phyloP scores from a whole-genome alignment of 2,888 invertebrate genomes.

The Sinopyrophorus schimmeli region DNA sequence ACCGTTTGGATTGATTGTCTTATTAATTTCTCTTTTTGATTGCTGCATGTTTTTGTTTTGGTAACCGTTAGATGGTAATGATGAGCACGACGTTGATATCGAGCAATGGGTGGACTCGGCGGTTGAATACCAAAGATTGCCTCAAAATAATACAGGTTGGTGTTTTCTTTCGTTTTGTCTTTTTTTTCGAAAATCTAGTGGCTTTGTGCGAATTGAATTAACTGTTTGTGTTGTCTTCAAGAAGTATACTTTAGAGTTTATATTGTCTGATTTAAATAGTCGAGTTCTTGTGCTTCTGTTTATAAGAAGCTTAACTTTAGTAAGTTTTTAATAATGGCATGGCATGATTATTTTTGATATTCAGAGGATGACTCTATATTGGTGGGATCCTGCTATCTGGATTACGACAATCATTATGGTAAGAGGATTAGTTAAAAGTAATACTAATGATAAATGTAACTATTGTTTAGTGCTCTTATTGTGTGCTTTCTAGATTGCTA shows the following conservation, averaged over 20 bases:
- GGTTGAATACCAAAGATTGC: slow-evolving; percentile 45
- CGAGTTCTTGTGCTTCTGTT: neutral
- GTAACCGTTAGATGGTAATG: slow-evolving; percentile 34
- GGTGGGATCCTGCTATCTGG: neutral
- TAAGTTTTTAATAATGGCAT: slow-evolving; percentile 14
- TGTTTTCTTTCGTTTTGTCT: slow-evolving; percentile 12
- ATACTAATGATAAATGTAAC: no score
- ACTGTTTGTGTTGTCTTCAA: neutral
- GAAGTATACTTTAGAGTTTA: neutral
- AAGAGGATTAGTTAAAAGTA: no score
- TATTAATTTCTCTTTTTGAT: slow-evolving; percentile 29
- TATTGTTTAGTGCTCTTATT: no score
- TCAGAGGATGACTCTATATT: slow-evolving; percentile 17
- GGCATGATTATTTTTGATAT: slow-evolving; percentile 28
- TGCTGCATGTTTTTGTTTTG: slow-evolving; percentile 38
- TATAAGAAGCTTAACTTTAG: slow-evolving; percentile 1
- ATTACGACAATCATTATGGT: slow-evolving; percentile 10
- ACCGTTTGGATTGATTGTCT: no score
- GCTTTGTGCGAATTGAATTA: neutral
- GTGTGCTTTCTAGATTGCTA: no score
- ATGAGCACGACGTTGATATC: slow-evolving; percentile 36
- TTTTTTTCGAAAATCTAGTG: neutral
- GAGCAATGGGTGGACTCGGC: slow-evolving; percentile 51
- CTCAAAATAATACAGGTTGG: slow-evolving; percentile 50
- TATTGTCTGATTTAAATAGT: neutral